Evolutionary conservation across 1,140 invertebrate species (phyloP), one percentile per base, ranked within the genome.

Genomic region (Periplaneta americana): DNA sequence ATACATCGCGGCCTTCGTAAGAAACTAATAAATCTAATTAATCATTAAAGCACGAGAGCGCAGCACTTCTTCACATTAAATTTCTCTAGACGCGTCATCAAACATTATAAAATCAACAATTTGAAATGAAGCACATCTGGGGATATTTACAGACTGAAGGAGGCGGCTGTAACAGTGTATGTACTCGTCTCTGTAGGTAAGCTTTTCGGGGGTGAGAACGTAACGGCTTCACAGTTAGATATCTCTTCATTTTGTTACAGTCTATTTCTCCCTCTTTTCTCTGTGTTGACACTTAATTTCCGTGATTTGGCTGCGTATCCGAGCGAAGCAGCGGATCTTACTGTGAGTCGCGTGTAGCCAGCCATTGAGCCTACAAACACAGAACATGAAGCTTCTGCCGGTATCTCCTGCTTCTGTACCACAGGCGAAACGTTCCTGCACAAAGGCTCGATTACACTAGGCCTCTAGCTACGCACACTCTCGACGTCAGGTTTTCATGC

Each of bases 231-330:
- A 66, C 48, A 66, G 48, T 66, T n/a, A 66, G 48, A 66, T 66
- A 66, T 66, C 48, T 66, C 48, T 66, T 66, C 48, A 66, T 28
- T 66, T 77, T 36, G 33, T 77, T 83, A 81, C 80, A 82, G 83
- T 84, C 85, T 82, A 76, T 83, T 86, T 83, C 80, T 85, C 84
- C 85, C 84, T 80, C 87, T 86, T 87, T 66, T 88, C 87, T 87
- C 88, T 88, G 85, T 84, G 86, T 89, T 89, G 88, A 89, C 88
- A 89, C 88, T 89, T 89, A 89, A 89, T 89, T 89, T 89, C 88
- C 88, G 88, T 87, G 87, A 88, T 88, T 89, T 87, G 87, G 48
- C n/a, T 66, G 48, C 48, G 39, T 48, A 48, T 48, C 39, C 39
- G 39, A 48, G 39, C 17, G 39, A 48, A 48, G 39, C 39, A 15